Percentiles rank a stretch among this genome's conserved stretches.
Conservation (phyloP, 2,113 vertebrate species). For the Limnothrissa miodon region DNA sequence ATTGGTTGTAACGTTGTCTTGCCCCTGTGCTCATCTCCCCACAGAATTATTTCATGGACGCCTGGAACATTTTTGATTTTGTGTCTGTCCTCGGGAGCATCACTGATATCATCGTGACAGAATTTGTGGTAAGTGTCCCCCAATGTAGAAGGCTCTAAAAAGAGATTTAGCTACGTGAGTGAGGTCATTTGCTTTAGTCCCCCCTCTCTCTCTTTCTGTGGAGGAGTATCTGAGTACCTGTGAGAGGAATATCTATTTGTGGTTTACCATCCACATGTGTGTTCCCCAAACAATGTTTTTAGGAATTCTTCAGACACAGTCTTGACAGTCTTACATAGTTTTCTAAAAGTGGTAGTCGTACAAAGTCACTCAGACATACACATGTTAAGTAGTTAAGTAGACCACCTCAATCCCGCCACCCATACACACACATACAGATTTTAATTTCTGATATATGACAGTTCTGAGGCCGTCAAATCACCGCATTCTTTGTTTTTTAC, state of each 20-base stretch:
- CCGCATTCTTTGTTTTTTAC: too few relatives aligned
- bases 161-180: background rate
- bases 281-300: background rate
- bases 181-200: background rate
- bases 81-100: constrained; percentile 93
- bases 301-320: background rate
- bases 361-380: too few relatives aligned
- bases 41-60: constrained; percentile 92
- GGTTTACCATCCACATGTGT: background rate
- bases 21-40: constrained; percentile 37
- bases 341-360: background rate
- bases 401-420: too few relatives aligned
- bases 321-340: background rate
- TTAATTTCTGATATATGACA: too few relatives aligned
- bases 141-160: background rate
- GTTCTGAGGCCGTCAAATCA: too few relatives aligned
- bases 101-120: constrained; percentile 92
- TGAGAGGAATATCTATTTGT: background rate
- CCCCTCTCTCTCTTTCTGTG: too few relatives aligned
- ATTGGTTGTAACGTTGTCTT: constrained; percentile 9
- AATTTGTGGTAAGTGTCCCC: constrained; percentile 83
- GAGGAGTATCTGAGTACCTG: background rate
- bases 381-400: too few relatives aligned
- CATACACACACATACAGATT: too few relatives aligned
- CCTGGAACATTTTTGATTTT: constrained; percentile 97